A percentile compares a stretch with the other conserved stretches of the same genome.
Conservation (phyloP, 2,113 vertebrate species). For the Ammodytes marinus region DNA sequence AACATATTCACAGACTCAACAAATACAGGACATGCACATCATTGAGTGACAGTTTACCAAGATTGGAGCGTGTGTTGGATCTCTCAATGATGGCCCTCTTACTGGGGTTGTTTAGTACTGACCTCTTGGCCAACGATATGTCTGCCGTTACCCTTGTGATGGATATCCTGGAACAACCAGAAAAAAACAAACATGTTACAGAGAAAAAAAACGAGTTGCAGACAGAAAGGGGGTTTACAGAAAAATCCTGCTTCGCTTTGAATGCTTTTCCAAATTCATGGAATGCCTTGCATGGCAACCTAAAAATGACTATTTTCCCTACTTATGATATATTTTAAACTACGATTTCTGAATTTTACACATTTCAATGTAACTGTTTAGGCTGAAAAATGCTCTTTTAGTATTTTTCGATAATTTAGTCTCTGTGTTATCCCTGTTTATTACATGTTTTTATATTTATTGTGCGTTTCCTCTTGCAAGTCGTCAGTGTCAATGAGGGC, state of each 20-base stretch:
- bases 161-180: conserved; percentile 90
- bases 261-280: not conserved
- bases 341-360: no score
- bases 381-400: no score
- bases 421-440: no score
- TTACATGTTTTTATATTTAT: no score
- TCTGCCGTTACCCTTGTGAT: conserved; percentile 99
- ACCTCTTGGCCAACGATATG: conserved; percentile 99
- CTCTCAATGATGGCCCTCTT: conserved; percentile 98
- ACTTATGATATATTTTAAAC: no score
- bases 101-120: conserved; percentile 98
- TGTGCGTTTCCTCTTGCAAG: no score
- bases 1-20: not conserved
- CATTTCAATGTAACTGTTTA: no score
- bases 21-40: conserved; percentile 63
- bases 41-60: conserved; percentile 87
- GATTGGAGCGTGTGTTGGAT: conserved; percentile 96
- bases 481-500: no score
- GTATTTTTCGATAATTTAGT: no score
- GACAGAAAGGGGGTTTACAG: not conserved
- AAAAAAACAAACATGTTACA: conserved; percentile 18
- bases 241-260: accelerated
- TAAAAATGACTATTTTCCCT: no score
- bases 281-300: no score
- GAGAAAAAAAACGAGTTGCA: not conserved